Percentiles rank a stretch among this genome's conserved stretches.
These are phyloP conservation scores for Polydrusus pterygomalis DNA, from an alignment of 2,888 invertebrate species.

Conservation along the genomic window DNA sequence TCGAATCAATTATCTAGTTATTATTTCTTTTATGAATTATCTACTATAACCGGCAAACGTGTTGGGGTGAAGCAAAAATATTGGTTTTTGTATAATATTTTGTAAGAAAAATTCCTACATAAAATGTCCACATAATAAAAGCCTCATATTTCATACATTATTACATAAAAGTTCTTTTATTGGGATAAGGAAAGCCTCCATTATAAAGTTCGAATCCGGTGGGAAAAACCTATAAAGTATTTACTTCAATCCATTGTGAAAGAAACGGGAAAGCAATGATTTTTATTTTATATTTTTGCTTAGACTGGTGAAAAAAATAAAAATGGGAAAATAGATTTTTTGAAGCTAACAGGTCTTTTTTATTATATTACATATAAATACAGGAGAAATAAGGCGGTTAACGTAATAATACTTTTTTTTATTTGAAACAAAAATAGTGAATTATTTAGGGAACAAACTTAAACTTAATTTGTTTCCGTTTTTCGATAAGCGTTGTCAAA, in stretches of 20 bases:
- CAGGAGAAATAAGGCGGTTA: neutral
- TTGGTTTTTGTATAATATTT: neutral
- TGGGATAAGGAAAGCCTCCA: slow-evolving; percentile 37
- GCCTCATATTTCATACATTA: slow-evolving; percentile 45
- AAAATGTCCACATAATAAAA: slow-evolving; percentile 46
- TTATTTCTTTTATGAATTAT: no score
- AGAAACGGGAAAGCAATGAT: slow-evolving; percentile 13
- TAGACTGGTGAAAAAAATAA: neutral
- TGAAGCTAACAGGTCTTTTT: neutral
- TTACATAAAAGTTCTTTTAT: slow-evolving; percentile 46
- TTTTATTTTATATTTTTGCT: slow-evolving; percentile 14
- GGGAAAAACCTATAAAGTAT: slow-evolving; percentile 43
- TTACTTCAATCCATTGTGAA: slow-evolving; percentile 30
- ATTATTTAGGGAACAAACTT: neutral
- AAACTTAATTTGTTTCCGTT: no score
- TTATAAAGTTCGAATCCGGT: slow-evolving; percentile 45
- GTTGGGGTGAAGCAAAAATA: no score
- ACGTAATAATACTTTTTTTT: neutral
- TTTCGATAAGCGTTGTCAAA: no score
- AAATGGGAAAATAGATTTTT: slow-evolving; percentile 8
- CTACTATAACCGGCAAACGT: no score
- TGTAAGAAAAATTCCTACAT: slow-evolving; percentile 39
- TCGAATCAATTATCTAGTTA: no score
- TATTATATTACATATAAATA: neutral
- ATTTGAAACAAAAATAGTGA: neutral